phyloP scores from a whole-genome alignment of 2,113 vertebrate genomes.

The Centropus unirufus region DNA sequence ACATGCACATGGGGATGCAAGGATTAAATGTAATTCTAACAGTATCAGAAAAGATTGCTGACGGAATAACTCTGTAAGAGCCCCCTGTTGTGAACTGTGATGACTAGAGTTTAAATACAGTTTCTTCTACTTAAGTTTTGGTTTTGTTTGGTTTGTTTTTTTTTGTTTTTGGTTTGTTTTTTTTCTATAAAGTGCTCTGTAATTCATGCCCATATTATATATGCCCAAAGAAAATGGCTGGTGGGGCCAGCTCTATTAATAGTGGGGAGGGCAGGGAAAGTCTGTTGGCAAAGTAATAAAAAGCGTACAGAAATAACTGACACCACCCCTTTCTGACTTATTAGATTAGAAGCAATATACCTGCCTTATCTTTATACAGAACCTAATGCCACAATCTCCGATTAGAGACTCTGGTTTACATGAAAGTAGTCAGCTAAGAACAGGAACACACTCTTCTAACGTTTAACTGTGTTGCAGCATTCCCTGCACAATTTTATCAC shows the following conservation, averaged over 20 bases:
- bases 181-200: not conserved
- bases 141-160: too few species aligned
- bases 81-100: accelerated
- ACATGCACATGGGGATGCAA: accelerated
- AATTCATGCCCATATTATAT: not conserved
- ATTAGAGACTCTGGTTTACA: not conserved
- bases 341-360: not conserved
- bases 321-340: not conserved
- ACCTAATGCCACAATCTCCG: not conserved
- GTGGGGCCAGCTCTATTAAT: not conserved
- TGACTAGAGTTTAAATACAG: not conserved
- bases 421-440: not conserved
- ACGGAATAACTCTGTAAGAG: accelerated
- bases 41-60: not conserved
- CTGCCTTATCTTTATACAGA: not conserved
- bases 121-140: accelerated
- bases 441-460: accelerated
- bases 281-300: not conserved
- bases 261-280: not conserved
- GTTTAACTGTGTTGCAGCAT: accelerated
- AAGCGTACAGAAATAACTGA: not conserved
- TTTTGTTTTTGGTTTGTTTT: too few species aligned
- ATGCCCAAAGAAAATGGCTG: not conserved
- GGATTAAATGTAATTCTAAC: not conserved
- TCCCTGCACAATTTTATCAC: not conserved